Percentiles rank a stretch among this genome's conserved stretches.
phyloP scores from a whole-genome alignment of 2,888 invertebrate genomes.

The Drosophila birchii region DNA sequence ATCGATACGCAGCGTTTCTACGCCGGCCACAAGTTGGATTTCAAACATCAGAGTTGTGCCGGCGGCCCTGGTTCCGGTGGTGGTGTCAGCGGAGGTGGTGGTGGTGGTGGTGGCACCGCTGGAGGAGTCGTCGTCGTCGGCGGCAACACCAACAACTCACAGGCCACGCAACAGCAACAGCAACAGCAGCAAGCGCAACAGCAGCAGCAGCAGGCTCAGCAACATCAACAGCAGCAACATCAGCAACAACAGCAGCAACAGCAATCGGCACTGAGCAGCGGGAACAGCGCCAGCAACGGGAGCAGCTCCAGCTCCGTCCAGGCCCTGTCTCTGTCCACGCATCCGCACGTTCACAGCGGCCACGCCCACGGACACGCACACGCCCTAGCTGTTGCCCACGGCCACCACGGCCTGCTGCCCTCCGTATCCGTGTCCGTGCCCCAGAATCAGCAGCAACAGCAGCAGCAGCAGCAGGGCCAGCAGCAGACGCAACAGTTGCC shows the following conservation, averaged over 20 bases:
- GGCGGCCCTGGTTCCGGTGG: slow-evolving; percentile 87
- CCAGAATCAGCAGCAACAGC: slow-evolving; percentile 57
- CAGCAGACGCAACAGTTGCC: slow-evolving; percentile 61
- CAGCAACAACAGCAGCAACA: slow-evolving; percentile 32
- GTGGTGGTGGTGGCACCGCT: slow-evolving; percentile 80
- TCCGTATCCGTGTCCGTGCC: slow-evolving; percentile 38
- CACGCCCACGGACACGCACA: slow-evolving; percentile 57
- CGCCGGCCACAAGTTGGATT: slow-evolving; percentile 93
- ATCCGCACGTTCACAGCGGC: slow-evolving; percentile 35
- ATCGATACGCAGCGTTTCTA: slow-evolving; percentile 84
- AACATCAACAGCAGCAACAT: slow-evolving; percentile 56
- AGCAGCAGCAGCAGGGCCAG: slow-evolving; percentile 37
- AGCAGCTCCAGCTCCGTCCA: slow-evolving; percentile 44
- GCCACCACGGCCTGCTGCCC: slow-evolving; percentile 60
- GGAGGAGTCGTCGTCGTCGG: slow-evolving; percentile 79
- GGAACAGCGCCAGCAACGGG: slow-evolving; percentile 32
- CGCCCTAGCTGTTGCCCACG: slow-evolving; percentile 61
- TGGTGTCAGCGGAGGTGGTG: slow-evolving; percentile 70
- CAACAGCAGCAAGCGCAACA: slow-evolving; percentile 51
- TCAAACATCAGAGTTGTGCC: slow-evolving; percentile 92
- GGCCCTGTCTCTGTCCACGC: slow-evolving; percentile 29
- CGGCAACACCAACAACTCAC: slow-evolving; percentile 62
- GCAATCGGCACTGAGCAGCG: slow-evolving; percentile 45
- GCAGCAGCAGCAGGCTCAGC: too few relatives aligned
- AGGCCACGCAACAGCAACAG: slow-evolving; percentile 77